phyloP scores from a whole-genome alignment of 2,797 vertebrate genomes.

The Premnoplex brunnescens region DNA sequence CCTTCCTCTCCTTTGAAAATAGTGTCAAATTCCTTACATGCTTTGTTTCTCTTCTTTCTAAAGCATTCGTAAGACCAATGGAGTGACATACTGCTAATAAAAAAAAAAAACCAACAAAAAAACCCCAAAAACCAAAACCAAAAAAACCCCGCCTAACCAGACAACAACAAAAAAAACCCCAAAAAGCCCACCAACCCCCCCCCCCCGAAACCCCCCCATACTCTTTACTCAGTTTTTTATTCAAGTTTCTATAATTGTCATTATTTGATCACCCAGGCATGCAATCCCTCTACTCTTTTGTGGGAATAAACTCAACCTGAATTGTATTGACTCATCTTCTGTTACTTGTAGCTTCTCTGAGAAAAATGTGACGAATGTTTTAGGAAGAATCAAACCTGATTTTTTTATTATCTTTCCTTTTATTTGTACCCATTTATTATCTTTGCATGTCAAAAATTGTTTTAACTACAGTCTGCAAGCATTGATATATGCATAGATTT shows the following conservation, averaged over 20 bases:
- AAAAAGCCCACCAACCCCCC: too few relatives aligned
- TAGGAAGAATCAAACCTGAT: neutral
- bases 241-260: neutral
- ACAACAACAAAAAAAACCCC: too few relatives aligned
- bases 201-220: too few relatives aligned
- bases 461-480: neutral
- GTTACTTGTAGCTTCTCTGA: neutral
- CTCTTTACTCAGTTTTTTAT: too few relatives aligned
- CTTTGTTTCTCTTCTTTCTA: neutral
- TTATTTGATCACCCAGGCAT: neutral
- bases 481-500: neutral
- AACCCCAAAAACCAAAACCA: too few relatives aligned
- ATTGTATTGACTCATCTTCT: neutral
- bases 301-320: neutral
- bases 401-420: neutral
- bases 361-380: neutral
- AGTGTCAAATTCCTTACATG: neutral
- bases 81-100: neutral
- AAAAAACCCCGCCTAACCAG: too few relatives aligned
- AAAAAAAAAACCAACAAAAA: too few relatives aligned
- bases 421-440: neutral
- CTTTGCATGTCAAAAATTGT: neutral
- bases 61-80: neutral
- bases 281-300: neutral
- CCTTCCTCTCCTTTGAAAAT: neutral